Base-by-base conservation (phyloP, 2,888 invertebrate genomes). In the Pterostichus niger region DNA sequence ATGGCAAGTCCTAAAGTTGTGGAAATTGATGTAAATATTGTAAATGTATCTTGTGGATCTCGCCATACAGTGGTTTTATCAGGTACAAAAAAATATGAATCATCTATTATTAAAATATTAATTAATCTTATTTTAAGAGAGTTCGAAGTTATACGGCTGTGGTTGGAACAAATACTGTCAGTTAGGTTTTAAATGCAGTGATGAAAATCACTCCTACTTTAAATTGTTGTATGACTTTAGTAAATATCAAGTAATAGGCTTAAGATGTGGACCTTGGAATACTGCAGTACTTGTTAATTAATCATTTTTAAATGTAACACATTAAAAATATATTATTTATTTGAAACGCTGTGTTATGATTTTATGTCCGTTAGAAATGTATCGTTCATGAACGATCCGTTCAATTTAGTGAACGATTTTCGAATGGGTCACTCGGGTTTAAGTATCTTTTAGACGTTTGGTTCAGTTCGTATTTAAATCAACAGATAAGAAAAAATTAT, bases 151-250 rank as follows among this genome's bases (percentile, higher is more conserved):
- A 11, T 95, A 94, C 93, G 94, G 95, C 0, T 92, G 93, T 87
- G 98, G 97, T 11, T 95, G 94, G 92, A 97, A 97, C 89, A 94
- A 93, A 86, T 96, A 96, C 89, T 95, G 95, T 0, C 97, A 97
- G 87, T 88, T 97, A 64, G 95, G 94, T 10, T 86, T 91, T 77
- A 86, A 88, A 24, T 52, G 49, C 52, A 86, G 87, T 40, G 86
- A 89, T 35, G 89, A 89, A 84, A 86, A 88, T 84, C 86, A 86
- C 71, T 86, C 87, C 80, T 81, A 84, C 54, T 89, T 89, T 85
- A 85, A 84, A 77, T 84, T 84, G 84, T 84, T 89, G 46, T 84
- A 84, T 82, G 86, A 88, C 84, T 87, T 87, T 84, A 79, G 84
- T 10, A 86, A 84, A 73, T 85, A 86, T 31, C 83, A 85, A 15